Base-by-base conservation (phyloP, 1,140 invertebrate species). In the Diachasma alloeum region DNA sequence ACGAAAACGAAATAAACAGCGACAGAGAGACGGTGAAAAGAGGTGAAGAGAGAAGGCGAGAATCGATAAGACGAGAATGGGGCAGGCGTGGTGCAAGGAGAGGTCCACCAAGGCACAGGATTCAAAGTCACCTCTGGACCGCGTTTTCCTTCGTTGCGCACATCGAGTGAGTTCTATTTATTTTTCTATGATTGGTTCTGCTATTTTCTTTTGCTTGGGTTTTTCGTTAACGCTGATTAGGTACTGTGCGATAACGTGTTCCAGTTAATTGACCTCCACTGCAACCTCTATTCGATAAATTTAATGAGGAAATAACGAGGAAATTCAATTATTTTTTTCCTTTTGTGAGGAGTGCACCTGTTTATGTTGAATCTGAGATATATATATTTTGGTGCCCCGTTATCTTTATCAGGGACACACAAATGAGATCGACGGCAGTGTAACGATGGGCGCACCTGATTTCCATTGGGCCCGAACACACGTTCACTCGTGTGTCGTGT, bases 61-160 rank as follows among this genome's bases (percentile, higher is more conserved):
- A 83, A 89, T 88, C 87, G 88, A 66, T 24, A 42, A 76, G 36
- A 74, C 76, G 48, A 82, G 84, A 83, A 89, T 88, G 89, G 88
- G 87, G 74, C 87, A 88, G 71, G 85, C 85, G 15, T 90, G 87
- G 87, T 89, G 87, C 81, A 90, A 87, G 74, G 87, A 89, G 72
- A 88, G 83, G 74, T 79, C 87, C 15, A 75, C 82, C 24, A 89
- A 87, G 80, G 85, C 86, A n/a, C 87, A 90, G 73, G 87, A 89
- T 69, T 88, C 88, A n/a, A 90, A 90, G 76, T 89, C 88, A 1
- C 87, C 89, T 46, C 75, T 90, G 77, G 89, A 90, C 69, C 81
- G 88, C 17, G 88, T 89, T 13, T 89, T 90, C 69, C 79, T 89
- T 4, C 81, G 85, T 11, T 90, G 89, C 69, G 88, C 87, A 0